phyloP scores from a whole-genome alignment of 2,888 invertebrate species.

The Lochmaea crataegi region DNA sequence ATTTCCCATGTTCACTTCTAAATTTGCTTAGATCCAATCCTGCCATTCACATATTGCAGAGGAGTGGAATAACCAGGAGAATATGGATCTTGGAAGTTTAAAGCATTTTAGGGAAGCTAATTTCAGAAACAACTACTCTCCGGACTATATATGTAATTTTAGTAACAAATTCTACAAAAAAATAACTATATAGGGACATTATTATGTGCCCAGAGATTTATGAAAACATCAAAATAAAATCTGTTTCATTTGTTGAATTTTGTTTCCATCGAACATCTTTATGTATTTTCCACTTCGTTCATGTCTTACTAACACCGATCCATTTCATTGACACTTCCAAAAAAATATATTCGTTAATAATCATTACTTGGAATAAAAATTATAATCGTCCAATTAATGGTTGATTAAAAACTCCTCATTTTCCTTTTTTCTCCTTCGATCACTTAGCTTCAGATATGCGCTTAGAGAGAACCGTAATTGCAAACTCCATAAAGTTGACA shows the following conservation, averaged over 20 bases:
- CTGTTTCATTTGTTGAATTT: neutral
- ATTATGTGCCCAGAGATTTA: too few species aligned
- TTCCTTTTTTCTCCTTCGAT: conserved; percentile 22
- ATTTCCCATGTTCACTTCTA: too few species aligned
- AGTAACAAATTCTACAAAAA: too few species aligned
- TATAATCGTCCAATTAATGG: conserved; percentile 13
- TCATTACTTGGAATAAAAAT: conserved; percentile 12
- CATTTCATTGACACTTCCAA: conserved; percentile 27
- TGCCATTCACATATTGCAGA: too few species aligned
- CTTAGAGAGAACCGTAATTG: conserved; percentile 48
- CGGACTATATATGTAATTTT: too few species aligned
- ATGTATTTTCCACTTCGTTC: neutral
- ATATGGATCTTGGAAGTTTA: too few species aligned
- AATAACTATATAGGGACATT: too few species aligned
- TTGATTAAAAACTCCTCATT: conserved; percentile 19
- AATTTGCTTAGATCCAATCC: too few species aligned
- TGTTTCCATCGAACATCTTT: neutral
- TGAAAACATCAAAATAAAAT: neutral
- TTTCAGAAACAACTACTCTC: too few species aligned
- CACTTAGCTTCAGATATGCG: conserved; percentile 39
- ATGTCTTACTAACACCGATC: conserved; percentile 12
- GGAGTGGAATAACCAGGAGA: too few species aligned
- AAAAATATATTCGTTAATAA: conserved; percentile 1
- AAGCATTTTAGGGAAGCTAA: too few species aligned
- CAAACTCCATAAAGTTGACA: conserved; percentile 46